Evolutionary conservation across 2,888 invertebrate genomes (phyloP), one percentile per base, ranked within the genome.

Genomic region (Amphimallon solstitiale): DNA sequence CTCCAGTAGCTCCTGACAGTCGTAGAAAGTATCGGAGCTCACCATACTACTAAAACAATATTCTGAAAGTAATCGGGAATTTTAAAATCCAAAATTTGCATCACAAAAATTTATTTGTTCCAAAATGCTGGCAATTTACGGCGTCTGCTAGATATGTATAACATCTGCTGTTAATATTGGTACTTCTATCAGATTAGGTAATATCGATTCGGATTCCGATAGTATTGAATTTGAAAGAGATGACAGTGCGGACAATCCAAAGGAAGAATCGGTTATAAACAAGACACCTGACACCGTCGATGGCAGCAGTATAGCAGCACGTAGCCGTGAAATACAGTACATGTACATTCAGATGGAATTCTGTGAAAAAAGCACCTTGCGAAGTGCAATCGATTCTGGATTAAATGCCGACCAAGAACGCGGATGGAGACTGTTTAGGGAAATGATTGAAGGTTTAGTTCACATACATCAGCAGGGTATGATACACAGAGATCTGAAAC

Each of bases 261-360:
- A 79, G 40, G 83, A 84, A 0, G 71, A 70, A 63, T 37, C 21
- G 19, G 54, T 63, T 21, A 46, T 56, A 7, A 51, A 61, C 2
- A 40, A 81, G 37, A 80, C 84, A 0, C 59, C 37, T n/a, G 64
- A 65, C 17, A 48, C 49, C 2, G 46, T 56, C 2, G 87, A 86
- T 63, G 70, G 68, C 59, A 68, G 70, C 45, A 35, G 60, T 15
- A 43, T 59, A 7, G 12, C 14, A 12, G 29, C 34, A 12, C 45
- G 43, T 4, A 49, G 29, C n/a, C 49, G 67, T 35, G 83, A 84
- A 74, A 86, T 88, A 51, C 90, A 92, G 77, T 91, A 91, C 64
- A 88, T 97, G 84, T 97, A 94, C 78, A 94, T 94, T 73, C 95
- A 98, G 85, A 99, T 99, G 99, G 98, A 99, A 83, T 98, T 96